phyloP scores from a whole-genome alignment of 2,888 invertebrate genomes.

The Strigamia transsilvanica region DNA sequence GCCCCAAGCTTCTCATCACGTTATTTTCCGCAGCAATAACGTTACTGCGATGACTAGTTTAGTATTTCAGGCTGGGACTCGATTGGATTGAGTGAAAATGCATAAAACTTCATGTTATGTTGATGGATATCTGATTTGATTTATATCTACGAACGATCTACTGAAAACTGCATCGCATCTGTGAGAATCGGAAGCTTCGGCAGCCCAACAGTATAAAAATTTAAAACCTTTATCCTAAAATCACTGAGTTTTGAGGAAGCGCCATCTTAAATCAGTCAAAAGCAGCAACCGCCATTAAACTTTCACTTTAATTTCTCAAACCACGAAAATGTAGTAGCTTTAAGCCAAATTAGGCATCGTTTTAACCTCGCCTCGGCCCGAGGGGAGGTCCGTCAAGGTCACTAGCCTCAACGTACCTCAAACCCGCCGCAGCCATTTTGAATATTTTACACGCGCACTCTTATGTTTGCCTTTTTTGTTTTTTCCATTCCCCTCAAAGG shows the following conservation, averaged over 20 bases:
- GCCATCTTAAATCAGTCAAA: neutral
- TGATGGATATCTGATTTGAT: constrained; percentile 13
- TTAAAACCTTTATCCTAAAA: too few species aligned
- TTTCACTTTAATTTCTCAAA: constrained; percentile 32
- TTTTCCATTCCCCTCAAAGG: constrained; percentile 1
- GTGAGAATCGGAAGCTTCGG: neutral
- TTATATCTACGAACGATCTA: neutral
- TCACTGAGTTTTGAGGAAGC: too few species aligned
- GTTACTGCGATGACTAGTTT: neutral
- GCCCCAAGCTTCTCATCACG: neutral
- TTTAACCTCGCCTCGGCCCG: constrained; percentile 18
- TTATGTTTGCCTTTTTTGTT: constrained; percentile 36
- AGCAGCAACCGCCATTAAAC: neutral
- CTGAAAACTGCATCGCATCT: neutral
- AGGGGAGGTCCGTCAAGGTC: constrained; percentile 41
- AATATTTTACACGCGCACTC: neutral
- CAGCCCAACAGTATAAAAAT: too few species aligned
- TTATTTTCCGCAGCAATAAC: constrained; percentile 1
- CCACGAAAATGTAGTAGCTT: constrained; percentile 34
- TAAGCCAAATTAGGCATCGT: constrained; percentile 39
- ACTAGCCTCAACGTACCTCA: constrained; percentile 41
- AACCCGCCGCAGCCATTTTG: constrained; percentile 3
- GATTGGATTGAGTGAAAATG: neutral
- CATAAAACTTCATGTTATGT: neutral
- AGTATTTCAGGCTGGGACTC: neutral